Evolutionary conservation across 2,113 vertebrate species (phyloP).

Genomic region (Pheucticus melanocephalus): DNA sequence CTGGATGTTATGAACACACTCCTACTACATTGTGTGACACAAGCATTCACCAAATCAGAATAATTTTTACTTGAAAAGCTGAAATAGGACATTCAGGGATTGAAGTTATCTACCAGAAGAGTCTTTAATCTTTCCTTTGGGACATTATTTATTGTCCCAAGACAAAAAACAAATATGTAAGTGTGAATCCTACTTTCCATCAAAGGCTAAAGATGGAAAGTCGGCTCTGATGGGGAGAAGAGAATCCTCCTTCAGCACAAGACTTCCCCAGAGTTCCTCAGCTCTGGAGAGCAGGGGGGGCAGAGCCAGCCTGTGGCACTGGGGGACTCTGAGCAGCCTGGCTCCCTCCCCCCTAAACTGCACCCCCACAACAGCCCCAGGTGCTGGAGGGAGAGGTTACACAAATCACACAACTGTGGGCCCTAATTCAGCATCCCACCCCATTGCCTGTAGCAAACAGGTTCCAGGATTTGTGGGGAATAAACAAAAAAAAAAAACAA

Average conservation of each 20-base stretch:
- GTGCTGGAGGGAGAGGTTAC: rapidly evolving
- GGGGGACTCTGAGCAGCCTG: background rate
- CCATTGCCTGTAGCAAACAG: rapidly evolving
- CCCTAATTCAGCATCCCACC: background rate
- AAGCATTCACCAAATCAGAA: background rate
- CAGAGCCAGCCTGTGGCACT: background rate
- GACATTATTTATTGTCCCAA: background rate
- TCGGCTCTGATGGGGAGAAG: background rate
- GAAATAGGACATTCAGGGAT: background rate
- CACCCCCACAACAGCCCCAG: background rate
- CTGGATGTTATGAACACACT: background rate
- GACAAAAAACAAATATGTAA: background rate
- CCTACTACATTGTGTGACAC: background rate
- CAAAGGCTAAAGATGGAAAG: background rate
- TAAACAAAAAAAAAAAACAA: no score
- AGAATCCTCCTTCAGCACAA: background rate
- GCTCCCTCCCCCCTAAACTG: background rate
- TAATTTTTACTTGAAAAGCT: background rate
- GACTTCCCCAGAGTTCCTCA: background rate
- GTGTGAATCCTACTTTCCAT: background rate
- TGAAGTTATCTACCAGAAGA: background rate
- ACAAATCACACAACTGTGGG: background rate
- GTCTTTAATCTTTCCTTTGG: background rate
- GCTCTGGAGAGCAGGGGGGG: background rate
- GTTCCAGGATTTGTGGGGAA: background rate